Evolutionary conservation across 1,140 invertebrate species (phyloP), one percentile per base, ranked within the genome.

Genomic region (Coelopa frigida): DNA sequence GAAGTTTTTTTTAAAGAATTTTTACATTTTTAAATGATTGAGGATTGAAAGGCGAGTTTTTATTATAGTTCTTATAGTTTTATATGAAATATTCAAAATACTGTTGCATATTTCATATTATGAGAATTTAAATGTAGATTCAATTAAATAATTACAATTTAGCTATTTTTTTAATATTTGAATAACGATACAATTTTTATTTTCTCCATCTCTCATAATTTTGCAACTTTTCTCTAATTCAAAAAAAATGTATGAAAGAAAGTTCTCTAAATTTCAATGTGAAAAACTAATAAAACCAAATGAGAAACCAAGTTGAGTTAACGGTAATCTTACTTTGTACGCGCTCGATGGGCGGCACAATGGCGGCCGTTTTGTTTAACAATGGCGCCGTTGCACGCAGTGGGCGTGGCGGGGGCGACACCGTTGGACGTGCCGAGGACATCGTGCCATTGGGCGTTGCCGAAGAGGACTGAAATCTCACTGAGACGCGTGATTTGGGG

Each of bases 391-490:
- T 8, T 29, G 8, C 8, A 8, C 27, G 33, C n/a, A n/a, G n/a
- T n/a, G n/a, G n/a, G n/a, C n/a, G n/a, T 29, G 8, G 27, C 8
- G 8, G 27, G 27, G 14, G 8, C 27, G 27, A 29, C 14, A 35
- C 18, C 42, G 46, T 29, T 47, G 41, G 8, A 21, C 27, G 24
- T 49, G 50, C 44, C 44, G 36, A 12, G 40, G 39, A 11, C 38
- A 51, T 20, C 21, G 45, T 45, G 36, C n/a, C 11, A 8, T 36
- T 17, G 33, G 7, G 8, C 18, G 24, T 45, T n/a, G 15, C 58
- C 55, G 50, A 56, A 58, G 58, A 40, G 47, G 45, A 40, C 53
- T 56, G 58, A 56, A 59, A 60, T 56, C 54, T 56, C 56, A 58
- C 54, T 53, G 48, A 53, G 41, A 41, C 56, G 55, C 43, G 49